Evolutionary conservation across 2,113 vertebrate species (phyloP).

Genomic region (Tachycineta bicolor): DNA sequence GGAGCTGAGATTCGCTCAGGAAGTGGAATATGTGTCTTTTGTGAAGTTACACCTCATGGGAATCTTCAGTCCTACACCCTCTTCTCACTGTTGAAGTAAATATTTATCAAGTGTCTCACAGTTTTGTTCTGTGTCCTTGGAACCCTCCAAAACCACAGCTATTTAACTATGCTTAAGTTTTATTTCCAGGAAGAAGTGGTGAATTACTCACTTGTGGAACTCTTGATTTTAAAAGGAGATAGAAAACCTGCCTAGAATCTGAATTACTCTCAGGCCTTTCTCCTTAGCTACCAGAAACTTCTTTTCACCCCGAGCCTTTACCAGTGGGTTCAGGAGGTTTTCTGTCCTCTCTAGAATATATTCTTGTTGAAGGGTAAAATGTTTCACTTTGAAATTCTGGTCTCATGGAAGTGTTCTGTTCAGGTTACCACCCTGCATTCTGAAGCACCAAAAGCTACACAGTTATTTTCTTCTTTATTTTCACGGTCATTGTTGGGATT

Average conservation of each 20-base stretch:
- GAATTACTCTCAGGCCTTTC: not conserved
- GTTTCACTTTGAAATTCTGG: not conserved
- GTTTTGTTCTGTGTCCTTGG: not conserved
- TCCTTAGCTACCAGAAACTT: not conserved
- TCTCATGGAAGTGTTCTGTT: not conserved
- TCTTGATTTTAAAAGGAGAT: not conserved
- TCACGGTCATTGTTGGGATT: not conserved
- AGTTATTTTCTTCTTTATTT: not conserved
- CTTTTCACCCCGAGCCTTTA: not conserved
- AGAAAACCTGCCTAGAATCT: not conserved
- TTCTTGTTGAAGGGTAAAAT: not conserved
- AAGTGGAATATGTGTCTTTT: not conserved
- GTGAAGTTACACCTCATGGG: not conserved
- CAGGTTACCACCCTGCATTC: not conserved
- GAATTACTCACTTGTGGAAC: not conserved
- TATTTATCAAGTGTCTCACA: not conserved
- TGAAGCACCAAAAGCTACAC: not conserved
- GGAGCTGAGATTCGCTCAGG: not conserved
- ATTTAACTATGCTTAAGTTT: not conserved
- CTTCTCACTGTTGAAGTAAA: not conserved
- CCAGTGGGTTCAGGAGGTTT: not conserved
- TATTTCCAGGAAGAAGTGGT: not conserved
- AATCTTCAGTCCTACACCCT: not conserved
- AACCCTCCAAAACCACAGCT: not conserved
- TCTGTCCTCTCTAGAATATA: not conserved